Evolutionary conservation across 2,113 vertebrate species (phyloP), one percentile per base, ranked within the genome.

Genomic region (Myxocyprinus asiaticus): DNA sequence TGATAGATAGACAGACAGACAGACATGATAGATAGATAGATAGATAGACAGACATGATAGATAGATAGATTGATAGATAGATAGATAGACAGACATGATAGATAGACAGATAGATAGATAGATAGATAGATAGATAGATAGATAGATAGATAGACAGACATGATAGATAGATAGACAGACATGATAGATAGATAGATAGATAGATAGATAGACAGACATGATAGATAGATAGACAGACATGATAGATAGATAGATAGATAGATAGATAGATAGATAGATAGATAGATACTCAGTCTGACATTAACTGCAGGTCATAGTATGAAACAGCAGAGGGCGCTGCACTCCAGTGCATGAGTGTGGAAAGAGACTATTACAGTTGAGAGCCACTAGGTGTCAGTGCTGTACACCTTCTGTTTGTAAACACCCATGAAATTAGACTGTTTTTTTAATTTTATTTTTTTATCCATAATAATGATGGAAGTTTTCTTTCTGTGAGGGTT

Each of bases 141-240:
- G 22, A 33, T 33, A 33, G 22, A 33, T 33, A 33, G 22, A 33
- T 33, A 33, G 22, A n/a, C n/a, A n/a, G n/a, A n/a, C n/a, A n/a
- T n/a, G n/a, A 86, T 96, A 84, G 95, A 90, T 91, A 95, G 95
- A 94, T 96, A 83, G 9, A 91, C 67, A 17, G n/a, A n/a, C n/a
- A n/a, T n/a, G 12, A 71, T 63, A 14, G 3, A 15, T 61, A 11
- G 9, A 58, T 44, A 10, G 4, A 4, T 17, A 53, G 10, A 58
- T 15, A 33, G 33, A 42, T 9, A 7, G 11, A 4, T 11, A 45
- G 10, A 62, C n/a, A n/a, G n/a, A n/a, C n/a, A n/a, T n/a, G 22
- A 33, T 33, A 33, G 22, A 33, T 33, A 33, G 22, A 33, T 33
- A 33, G 22, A 33, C 3, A 33, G 22, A 33, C 3, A 33, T 95